A percentile compares a stretch with the other conserved stretches of the same genome.
Conservation (phyloP, 2,113 vertebrate genomes). For the Platycercus adscitus region DNA sequence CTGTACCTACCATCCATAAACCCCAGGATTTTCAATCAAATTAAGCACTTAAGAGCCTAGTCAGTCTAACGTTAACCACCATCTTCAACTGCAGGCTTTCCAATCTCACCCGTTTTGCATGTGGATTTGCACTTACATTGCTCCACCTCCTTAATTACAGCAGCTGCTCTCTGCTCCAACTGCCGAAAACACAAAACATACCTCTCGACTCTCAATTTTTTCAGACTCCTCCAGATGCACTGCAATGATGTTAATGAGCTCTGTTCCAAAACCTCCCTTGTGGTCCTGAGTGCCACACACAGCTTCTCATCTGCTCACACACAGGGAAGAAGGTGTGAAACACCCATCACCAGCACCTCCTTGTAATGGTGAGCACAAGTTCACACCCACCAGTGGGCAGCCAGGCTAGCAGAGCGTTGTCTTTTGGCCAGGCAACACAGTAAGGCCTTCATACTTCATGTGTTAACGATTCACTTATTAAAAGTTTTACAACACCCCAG, state of each 20-base stretch:
- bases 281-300: conserved; percentile 6
- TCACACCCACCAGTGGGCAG: background rate
- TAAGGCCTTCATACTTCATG: background rate
- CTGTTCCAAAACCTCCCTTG: background rate
- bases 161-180: background rate
- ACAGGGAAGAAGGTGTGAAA: background rate
- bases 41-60: background rate
- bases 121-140: background rate
- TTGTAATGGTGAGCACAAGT: accelerated
- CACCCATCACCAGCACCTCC: background rate
- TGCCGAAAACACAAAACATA: background rate
- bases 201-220: background rate
- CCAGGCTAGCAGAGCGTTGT: background rate
- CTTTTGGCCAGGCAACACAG: background rate
- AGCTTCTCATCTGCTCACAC: conserved; percentile 3
- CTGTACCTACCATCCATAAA: background rate
- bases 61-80: background rate
- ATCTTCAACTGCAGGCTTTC: background rate
- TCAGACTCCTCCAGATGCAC: background rate
- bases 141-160: background rate
- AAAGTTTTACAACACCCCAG: background rate
- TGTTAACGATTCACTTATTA: background rate
- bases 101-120: background rate
- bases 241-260: background rate
- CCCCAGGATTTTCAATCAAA: background rate